Evolutionary conservation across 2,113 vertebrate species (phyloP).

Genomic region (Semicossyphus pulcher): DNA sequence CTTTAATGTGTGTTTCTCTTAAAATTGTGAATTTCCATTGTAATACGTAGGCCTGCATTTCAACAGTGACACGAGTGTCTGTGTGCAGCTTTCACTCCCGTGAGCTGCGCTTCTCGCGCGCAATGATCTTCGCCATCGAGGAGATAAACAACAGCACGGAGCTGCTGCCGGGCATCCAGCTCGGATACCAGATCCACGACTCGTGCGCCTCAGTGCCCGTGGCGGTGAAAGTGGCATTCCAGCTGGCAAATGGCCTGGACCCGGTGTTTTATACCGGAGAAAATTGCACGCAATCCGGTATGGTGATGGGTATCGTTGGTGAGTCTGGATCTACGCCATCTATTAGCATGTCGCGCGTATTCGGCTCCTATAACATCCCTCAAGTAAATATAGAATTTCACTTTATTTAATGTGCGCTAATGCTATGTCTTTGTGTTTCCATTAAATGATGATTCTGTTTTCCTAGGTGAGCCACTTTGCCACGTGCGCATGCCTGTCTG

Average conservation of each 20-base stretch:
- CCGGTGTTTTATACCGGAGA: background rate
- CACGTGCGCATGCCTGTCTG: slow-evolving; percentile 80
- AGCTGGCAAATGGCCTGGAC: slow-evolving; percentile 68
- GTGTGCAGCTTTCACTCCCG: slow-evolving; percentile 84
- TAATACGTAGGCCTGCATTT: too few relatives aligned
- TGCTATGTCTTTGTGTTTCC: too few relatives aligned
- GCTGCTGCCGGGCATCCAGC: slow-evolving; percentile 79
- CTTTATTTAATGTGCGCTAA: too few relatives aligned
- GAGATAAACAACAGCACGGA: slow-evolving; percentile 79
- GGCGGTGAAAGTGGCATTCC: slow-evolving; percentile 62
- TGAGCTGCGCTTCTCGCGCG: slow-evolving; percentile 81
- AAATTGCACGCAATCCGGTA: slow-evolving; percentile 42
- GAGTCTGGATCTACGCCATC: slow-evolving; percentile 78
- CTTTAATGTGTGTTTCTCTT: too few relatives aligned
- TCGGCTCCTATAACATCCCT: slow-evolving; percentile 73
- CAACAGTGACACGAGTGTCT: too few relatives aligned
- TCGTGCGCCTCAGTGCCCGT: slow-evolving; percentile 74
- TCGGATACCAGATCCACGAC: slow-evolving; percentile 83
- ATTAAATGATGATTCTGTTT: too few relatives aligned
- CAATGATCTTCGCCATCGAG: slow-evolving; percentile 84
- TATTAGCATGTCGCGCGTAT: slow-evolving; percentile 73
- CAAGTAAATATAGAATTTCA: slow-evolving; percentile 70
- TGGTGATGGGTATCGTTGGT: slow-evolving; percentile 64
- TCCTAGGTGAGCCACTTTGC: slow-evolving; percentile 80
- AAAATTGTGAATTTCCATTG: too few relatives aligned